Evolutionary conservation across 2,888 invertebrate genomes (phyloP).

Genomic region (Biston stratarius): DNA sequence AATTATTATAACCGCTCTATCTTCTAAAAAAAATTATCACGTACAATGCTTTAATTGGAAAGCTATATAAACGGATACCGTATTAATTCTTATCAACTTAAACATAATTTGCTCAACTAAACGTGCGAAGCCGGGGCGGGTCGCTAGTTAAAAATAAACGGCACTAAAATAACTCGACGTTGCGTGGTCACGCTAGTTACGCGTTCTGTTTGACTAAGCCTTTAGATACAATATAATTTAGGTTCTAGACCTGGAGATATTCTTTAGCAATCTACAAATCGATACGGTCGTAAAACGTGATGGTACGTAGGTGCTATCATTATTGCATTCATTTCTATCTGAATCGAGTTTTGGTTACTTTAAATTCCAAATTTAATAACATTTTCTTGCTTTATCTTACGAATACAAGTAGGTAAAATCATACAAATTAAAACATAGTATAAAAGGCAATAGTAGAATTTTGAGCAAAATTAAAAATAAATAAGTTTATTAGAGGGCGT

Average conservation of each 20-base stretch:
- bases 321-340: constrained; percentile 51
- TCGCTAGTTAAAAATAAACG: too few species aligned
- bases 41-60: too few species aligned
- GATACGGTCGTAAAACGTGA: neutral
- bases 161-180: too few species aligned
- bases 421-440: neutral
- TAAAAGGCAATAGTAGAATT: neutral
- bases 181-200: too few species aligned
- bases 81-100: too few species aligned
- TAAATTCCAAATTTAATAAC: constrained; percentile 17
- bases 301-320: constrained; percentile 4
- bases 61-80: too few species aligned
- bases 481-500: too few species aligned
- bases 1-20: too few species aligned
- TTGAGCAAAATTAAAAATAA: neutral
- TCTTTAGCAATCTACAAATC: constrained; percentile 1
- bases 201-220: too few species aligned
- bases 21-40: too few species aligned
- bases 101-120: too few species aligned
- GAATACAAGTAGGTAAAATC: constrained; percentile 14
- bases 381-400: constrained; percentile 17
- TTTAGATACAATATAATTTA: neutral
- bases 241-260: neutral
- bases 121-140: too few species aligned
- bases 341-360: constrained; percentile 46